Evolutionary conservation across 92 coral and sea anemone genomes (phyloP), one percentile per base, ranked within the genome.

Genomic region (Metridium senile): DNA sequence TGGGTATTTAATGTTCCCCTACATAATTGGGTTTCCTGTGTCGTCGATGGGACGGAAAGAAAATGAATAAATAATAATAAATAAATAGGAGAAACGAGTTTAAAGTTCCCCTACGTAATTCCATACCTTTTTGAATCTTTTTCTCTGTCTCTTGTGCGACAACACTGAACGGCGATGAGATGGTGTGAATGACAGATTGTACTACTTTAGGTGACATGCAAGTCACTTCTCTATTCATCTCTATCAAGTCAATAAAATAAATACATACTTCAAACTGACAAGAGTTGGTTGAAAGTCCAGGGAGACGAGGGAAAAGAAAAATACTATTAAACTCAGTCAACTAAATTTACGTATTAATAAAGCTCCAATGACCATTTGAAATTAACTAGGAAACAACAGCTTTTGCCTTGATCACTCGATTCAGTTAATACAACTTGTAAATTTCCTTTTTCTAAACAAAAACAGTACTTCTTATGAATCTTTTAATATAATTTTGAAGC

Each of bases 21-120:
- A 7, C 52, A n/a, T n/a, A n/a, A n/a, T n/a, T 33, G 69, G 22
- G 31, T 8, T 13, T 59, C 58, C 57, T 59, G 79, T 21, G 51
- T 47, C 30, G 76, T n/a, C 17, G 66, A 25, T 9, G 29, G 7
- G 16, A 33, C 66, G 52, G 28, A 27, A 59, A 16, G 32, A 59
- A 23, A 59, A 22, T 1, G 28, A 59, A 59, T 22, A 26, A 59
- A 26, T 9, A 22, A 2, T 9, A 22, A 54, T 9, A 54, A 17
- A 8, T 54, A 13, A 21, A 21, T 3, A 20, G 23, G 16, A 54
- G 9, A 54, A 54, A 10, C 59, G 9, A 10, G 20, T 10, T 54
- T 20, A 4, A 9, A 9, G 4, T 3, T 54, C 21, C 59, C 25
- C 4, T 21, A 3, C 17, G 25, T 54, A 54, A 54, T 4, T 39